These are phyloP conservation scores for Salticus scenicus DNA, from an alignment of 2,888 invertebrate species.

Conservation along the genomic window DNA sequence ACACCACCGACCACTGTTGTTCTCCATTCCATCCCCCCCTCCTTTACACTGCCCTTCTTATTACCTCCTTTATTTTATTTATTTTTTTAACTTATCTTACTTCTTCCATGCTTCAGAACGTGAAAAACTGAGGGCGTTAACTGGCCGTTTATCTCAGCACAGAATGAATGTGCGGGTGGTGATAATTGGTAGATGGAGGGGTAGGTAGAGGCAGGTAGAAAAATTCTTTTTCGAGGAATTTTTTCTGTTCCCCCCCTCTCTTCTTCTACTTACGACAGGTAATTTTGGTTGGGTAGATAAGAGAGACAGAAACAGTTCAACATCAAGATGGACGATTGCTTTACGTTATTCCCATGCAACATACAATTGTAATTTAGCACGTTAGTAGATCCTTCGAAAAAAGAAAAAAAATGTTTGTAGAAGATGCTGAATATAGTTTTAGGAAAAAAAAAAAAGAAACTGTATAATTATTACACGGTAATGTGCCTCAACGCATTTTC, in stretches of 20 bases:
- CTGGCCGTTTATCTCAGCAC: conserved; percentile 60
- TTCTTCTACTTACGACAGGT: conserved; percentile 25
- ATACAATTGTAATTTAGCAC: not conserved
- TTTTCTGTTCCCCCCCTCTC: not conserved
- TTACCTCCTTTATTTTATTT: not conserved
- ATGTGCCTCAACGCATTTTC: no score
- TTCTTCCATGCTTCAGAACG: conserved; percentile 9
- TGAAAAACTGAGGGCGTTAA: conserved; percentile 55
- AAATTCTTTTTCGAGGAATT: conserved; percentile 20
- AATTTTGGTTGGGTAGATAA: conserved; percentile 34
- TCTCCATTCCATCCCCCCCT: not conserved
- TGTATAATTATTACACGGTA: no score
- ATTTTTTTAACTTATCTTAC: not conserved
- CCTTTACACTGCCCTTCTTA: not conserved
- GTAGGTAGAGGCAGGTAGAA: conserved; percentile 23
- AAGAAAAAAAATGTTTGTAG: no score
- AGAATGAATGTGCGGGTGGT: conserved; percentile 57
- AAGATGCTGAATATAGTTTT: no score
- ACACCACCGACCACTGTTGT: not conserved
- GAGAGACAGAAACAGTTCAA: conserved; percentile 24
- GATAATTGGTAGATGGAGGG: conserved; percentile 47
- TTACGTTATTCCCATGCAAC: not conserved
- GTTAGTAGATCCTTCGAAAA: no score
- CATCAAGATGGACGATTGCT: conserved; percentile 12
- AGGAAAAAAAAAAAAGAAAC: no score